phyloP scores from a whole-genome alignment of 1,140 invertebrate species.

The Meloidogyne hapla region DNA sequence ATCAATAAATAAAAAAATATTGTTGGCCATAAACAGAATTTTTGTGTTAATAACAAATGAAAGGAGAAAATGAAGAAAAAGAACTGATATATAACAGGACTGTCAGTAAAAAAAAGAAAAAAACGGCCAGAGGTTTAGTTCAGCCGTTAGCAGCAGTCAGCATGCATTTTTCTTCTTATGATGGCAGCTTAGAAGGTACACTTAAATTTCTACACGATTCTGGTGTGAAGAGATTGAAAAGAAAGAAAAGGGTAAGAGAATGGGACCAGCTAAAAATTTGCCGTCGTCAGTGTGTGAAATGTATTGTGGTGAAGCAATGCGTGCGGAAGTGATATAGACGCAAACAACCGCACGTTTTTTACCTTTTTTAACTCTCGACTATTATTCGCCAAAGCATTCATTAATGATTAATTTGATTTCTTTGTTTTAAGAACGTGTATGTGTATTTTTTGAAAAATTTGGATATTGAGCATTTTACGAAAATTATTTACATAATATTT shows the following conservation, averaged over 20 bases:
- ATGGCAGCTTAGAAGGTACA: neutral
- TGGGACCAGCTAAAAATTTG: neutral
- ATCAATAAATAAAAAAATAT: slow-evolving; percentile 4
- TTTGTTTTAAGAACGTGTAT: too few species aligned
- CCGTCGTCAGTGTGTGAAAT: neutral
- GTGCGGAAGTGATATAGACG: neutral
- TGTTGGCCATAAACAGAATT: slow-evolving; percentile 5
- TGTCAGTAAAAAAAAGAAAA: neutral
- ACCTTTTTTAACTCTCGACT: too few species aligned
- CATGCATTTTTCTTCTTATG: neutral
- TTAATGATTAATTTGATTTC: too few species aligned
- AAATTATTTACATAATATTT: too few species aligned
- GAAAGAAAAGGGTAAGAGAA: slow-evolving; percentile 2
- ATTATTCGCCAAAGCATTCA: too few species aligned
- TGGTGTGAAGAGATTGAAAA: slow-evolving; percentile 5
- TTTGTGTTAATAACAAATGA: neutral
- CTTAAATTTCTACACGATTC: neutral
- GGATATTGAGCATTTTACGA: too few species aligned
- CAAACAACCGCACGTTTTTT: too few species aligned
- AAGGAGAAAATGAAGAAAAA: neutral
- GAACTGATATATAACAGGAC: slow-evolving; percentile 5
- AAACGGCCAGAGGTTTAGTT: neutral
- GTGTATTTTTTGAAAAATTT: too few species aligned
- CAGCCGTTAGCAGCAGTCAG: neutral
- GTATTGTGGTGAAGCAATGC: neutral